Percentiles rank a stretch among this genome's conserved stretches.
These are phyloP conservation scores for Enteromius argenteus DNA, from an alignment of 2,797 vertebrate species.

Conservation along the genomic window DNA sequence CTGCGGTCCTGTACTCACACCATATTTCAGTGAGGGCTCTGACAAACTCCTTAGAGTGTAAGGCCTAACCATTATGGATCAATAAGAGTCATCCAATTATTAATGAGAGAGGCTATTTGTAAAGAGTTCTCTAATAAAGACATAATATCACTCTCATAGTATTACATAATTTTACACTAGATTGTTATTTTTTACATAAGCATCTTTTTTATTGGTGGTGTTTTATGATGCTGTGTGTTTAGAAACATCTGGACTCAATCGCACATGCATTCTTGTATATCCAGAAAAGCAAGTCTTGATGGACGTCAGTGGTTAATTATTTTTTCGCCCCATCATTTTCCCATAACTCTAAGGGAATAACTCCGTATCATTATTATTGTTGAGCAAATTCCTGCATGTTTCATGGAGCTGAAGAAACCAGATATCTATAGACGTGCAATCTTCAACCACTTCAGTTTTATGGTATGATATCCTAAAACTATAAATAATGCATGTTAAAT, in stretches of 20 bases:
- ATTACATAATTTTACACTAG: neutral
- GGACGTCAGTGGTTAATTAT: neutral
- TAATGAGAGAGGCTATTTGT: slow-evolving; percentile 2
- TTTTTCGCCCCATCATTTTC: neutral
- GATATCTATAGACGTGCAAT: neutral
- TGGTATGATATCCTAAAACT: neutral
- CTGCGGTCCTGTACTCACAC: slow-evolving; percentile 25
- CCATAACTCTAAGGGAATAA: neutral
- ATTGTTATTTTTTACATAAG: neutral
- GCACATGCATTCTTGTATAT: neutral
- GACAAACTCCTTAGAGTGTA: slow-evolving; percentile 26
- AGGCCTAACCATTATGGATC: slow-evolving; percentile 35
- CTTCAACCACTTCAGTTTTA: slow-evolving; percentile 8
- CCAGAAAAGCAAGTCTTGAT: slow-evolving; percentile 2
- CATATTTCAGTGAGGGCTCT: slow-evolving; percentile 17
- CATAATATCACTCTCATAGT: neutral
- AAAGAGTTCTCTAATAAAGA: slow-evolving; percentile 14
- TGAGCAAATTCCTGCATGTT: slow-evolving; percentile 1
- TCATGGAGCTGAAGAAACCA: neutral
- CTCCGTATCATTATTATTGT: neutral
- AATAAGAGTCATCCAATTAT: slow-evolving; percentile 15
- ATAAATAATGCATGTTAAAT: slow-evolving; percentile 25
- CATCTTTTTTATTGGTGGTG: neutral
- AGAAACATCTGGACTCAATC: slow-evolving; percentile 13
- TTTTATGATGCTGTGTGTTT: neutral